A percentile compares a stretch with the other conserved stretches of the same genome.
Conservation (phyloP, 2,797 vertebrate genomes). For the Phrynocephalus vlangalii region DNA sequence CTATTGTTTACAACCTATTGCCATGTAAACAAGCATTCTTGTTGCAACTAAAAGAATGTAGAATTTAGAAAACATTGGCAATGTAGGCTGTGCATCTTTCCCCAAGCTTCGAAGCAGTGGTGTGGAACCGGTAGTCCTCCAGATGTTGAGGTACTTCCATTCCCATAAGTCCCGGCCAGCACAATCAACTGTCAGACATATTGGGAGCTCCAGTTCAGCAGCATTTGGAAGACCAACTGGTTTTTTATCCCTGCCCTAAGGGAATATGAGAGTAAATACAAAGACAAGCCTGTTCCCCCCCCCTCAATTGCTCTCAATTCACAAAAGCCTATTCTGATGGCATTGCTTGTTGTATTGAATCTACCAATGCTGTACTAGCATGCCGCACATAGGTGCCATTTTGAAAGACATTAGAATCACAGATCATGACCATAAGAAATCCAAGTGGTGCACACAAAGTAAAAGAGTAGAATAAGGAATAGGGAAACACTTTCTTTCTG, state of each 20-base stretch:
- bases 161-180: neutral
- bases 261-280: neutral
- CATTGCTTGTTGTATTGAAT: neutral
- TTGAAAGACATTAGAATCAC: neutral
- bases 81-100: neutral
- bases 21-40: neutral
- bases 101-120: neutral
- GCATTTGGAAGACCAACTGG: neutral
- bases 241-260: neutral
- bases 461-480: neutral
- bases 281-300: neutral
- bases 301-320: no score
- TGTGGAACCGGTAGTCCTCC: neutral
- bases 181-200: neutral
- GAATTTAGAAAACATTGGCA: neutral
- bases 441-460: neutral
- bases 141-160: neutral
- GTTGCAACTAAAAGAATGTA: neutral
- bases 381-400: neutral
- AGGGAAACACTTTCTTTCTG: neutral
- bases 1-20: neutral
- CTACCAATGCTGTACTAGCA: neutral
- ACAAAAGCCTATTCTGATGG: neutral
- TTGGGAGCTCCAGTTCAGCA: neutral
- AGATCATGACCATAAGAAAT: neutral